Conservation (phyloP, 2,113 vertebrate genomes). For the Alligator mississippiensis region DNA sequence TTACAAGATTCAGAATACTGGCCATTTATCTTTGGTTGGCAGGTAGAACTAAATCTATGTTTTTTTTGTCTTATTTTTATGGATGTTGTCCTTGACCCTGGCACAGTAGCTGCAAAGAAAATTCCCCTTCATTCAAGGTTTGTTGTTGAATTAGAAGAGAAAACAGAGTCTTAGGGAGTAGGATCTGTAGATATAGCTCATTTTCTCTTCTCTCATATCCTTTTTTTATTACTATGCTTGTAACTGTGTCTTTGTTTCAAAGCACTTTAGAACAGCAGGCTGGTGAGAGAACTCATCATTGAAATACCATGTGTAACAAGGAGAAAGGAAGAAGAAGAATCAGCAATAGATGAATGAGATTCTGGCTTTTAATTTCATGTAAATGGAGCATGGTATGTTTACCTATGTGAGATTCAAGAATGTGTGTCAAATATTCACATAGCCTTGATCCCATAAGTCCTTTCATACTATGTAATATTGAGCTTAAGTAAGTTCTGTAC, state of each 20-base stretch:
- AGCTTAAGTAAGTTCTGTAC: neutral
- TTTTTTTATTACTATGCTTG: neutral
- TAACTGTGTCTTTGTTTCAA: neutral
- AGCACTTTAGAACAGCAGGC: neutral
- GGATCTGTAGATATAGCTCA: neutral
- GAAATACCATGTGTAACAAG: neutral
- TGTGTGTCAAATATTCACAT: neutral
- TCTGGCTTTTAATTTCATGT: neutral
- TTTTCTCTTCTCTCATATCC: neutral
- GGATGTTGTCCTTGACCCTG: neutral
- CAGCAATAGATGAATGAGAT: neutral
- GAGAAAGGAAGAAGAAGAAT: neutral
- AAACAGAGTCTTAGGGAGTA: neutral
- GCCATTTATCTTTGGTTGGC: neutral
- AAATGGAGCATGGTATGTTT: neutral
- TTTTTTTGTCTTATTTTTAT: neutral
- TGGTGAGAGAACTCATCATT: neutral
- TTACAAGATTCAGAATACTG: neutral
- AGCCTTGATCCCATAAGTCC: neutral
- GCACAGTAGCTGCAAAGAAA: neutral
- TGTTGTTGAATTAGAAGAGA: neutral
- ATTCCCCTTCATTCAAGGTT: neutral
- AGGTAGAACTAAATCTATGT: neutral
- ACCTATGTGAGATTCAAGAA: constrained; percentile 25
- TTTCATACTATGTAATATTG: neutral